Evolutionary conservation across 2,113 vertebrate species (phyloP).

Genomic region (Syngnathus typhle): DNA sequence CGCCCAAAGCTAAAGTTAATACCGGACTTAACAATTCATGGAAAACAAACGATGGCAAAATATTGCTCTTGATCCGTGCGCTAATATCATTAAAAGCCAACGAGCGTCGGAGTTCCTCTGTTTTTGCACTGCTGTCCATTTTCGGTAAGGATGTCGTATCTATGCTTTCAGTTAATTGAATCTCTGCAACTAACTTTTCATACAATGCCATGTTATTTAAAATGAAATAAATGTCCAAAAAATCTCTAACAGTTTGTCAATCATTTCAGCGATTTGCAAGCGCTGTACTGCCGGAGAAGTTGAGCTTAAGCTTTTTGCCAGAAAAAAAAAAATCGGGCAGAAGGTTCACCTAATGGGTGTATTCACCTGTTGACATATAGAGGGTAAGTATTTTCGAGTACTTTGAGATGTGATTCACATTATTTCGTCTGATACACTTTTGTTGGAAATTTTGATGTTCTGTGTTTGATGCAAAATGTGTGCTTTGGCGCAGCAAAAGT

Average conservation of each 20-base stretch:
- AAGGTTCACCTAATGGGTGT: not conserved
- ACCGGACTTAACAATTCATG: constrained; percentile 9
- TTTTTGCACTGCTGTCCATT: constrained; percentile 6
- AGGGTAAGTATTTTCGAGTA: not conserved
- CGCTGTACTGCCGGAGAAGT: not conserved
- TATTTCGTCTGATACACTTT: not conserved
- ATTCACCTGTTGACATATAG: not conserved
- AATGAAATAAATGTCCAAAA: not conserved
- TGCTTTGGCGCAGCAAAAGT: not conserved
- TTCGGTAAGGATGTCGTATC: constrained; percentile 12
- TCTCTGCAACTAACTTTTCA: not conserved
- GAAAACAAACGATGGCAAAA: constrained; percentile 21
- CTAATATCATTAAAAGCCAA: constrained; percentile 18
- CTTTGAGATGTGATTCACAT: not conserved
- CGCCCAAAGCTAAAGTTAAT: constrained; percentile 32
- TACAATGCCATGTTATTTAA: not conserved
- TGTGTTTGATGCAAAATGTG: not conserved
- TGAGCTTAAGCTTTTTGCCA: not conserved
- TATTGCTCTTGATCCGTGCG: constrained; percentile 13
- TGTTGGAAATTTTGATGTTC: not conserved
- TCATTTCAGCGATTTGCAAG: not conserved
- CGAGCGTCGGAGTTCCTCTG: not conserved
- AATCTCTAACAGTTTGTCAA: not conserved
- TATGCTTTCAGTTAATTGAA: constrained; percentile 7
- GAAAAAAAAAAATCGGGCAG: not conserved